Percentiles rank a stretch among this genome's conserved stretches.
Evolutionary conservation across 2,797 vertebrate species (phyloP).

Genomic region (Danionella dracula): DNA sequence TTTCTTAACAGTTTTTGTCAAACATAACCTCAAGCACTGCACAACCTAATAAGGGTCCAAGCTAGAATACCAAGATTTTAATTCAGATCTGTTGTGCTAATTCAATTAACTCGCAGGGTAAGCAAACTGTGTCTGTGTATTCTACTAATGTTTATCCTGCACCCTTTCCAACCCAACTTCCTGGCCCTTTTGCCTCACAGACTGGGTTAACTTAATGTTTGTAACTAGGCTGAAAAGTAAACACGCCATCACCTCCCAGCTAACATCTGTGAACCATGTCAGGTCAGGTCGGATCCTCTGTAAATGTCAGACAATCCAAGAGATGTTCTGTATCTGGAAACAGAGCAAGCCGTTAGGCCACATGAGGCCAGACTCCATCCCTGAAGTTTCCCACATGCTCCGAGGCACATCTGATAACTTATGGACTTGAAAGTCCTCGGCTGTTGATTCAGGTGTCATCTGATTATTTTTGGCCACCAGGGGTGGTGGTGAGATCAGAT

Average conservation of each 20-base stretch:
- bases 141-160: constrained; percentile 53
- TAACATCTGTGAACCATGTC: constrained; percentile 55
- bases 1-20: not conserved
- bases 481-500: constrained; percentile 54
- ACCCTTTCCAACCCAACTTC: constrained; percentile 39
- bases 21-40: too few species aligned
- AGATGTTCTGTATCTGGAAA: constrained; percentile 33
- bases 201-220: constrained; percentile 58
- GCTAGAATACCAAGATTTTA: not conserved
- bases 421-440: constrained; percentile 52
- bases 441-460: constrained; percentile 72
- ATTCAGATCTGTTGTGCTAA: constrained; percentile 39
- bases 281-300: constrained; percentile 53
- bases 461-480: constrained; percentile 69
- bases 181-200: constrained; percentile 52
- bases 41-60: too few species aligned
- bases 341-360: constrained; percentile 11
- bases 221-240: constrained; percentile 52
- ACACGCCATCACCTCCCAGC: not conserved
- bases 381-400: constrained; percentile 33
- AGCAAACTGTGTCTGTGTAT: constrained; percentile 33
- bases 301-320: constrained; percentile 24
- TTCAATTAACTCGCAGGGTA: constrained; percentile 25
- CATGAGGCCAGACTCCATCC: constrained; percentile 13
- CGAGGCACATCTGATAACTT: constrained; percentile 53